Evolutionary conservation across 2,888 invertebrate species (phyloP), one percentile per base, ranked within the genome.

Genomic region (Amaurobius ferox): DNA sequence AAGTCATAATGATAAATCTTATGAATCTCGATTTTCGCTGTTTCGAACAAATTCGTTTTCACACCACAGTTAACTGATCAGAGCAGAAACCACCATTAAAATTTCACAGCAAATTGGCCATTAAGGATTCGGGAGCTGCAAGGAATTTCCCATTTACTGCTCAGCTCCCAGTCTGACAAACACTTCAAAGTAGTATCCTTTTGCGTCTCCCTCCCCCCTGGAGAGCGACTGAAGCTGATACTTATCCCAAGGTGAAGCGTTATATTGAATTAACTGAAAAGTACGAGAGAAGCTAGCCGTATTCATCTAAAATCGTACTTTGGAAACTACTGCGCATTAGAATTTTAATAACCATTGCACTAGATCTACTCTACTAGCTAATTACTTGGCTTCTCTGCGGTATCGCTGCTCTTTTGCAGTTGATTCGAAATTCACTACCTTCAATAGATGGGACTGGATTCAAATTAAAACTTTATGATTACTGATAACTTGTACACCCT

Each of bases 1-100:
- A 16, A 78, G 71, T 71, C 72, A 85, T 85, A 85, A 85, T 85
- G 77, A 85, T 85, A 85, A 85, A 85, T 85, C 77, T 77, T 66
- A n/a, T 29, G 61, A 85, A 55, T 77, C 83, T 77, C 72, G 78
- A 85, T 85, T 85, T 85, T 72, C 77, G 55, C 30, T 35, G 35
- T 76, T 70, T 44, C 26, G 55, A 76, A 62, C 83, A 71, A 85
- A 85, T 77, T 78, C 78, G 83, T 78, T 85, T 77, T 64, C 77
- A 48, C 77, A 29, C 72, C 35, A 32, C 77, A 72, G 71, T 61
- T 66, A 77, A 72, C 72, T 55, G 83, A 83, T 83, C 76, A 83
- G 29, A 71, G 74, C 68, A 61, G 76, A 61, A 39, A 30, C 35
- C 30, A 44, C 76, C 72, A 85, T 85, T 85, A 85, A 85, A 85